These are phyloP conservation scores for Bombyx mori DNA, from an alignment of 1,140 invertebrate genomes.

Conservation along the genomic window DNA sequence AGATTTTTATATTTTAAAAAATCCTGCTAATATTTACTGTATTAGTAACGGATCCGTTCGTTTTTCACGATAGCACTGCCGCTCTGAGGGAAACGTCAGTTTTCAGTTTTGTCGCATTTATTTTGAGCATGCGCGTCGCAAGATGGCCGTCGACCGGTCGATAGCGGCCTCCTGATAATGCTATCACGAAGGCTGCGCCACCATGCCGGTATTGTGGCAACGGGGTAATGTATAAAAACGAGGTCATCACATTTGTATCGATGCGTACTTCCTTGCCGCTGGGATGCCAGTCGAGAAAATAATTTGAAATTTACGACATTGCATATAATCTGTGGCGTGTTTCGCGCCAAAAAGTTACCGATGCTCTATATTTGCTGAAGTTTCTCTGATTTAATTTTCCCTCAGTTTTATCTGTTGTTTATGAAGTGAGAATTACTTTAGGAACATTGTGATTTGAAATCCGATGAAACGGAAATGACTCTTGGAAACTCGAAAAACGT, in stretches of 20 bases:
- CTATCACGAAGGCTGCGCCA: conserved; percentile 47
- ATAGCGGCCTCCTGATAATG: conserved; percentile 41
- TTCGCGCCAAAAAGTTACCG: conserved; percentile 10
- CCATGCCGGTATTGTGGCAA: conserved; percentile 52
- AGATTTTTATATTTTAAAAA: too few relatives aligned
- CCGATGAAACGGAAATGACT: too few relatives aligned
- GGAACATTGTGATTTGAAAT: too few relatives aligned
- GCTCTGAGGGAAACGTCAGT: conserved; percentile 34
- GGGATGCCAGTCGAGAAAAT: conserved; percentile 29
- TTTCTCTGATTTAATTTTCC: too few relatives aligned
- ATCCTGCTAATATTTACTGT: conserved; percentile 10
- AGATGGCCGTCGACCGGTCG: conserved; percentile 42
- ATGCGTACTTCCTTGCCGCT: conserved; percentile 39
- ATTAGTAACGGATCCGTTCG: conserved; percentile 7
- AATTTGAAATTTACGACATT: not conserved
- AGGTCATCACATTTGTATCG: conserved; percentile 56
- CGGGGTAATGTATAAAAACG: conserved; percentile 54
- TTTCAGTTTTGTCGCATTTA: conserved; percentile 31
- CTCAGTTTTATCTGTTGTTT: too few relatives aligned
- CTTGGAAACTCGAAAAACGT: too few relatives aligned
- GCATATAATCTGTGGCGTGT: conserved; percentile 1
- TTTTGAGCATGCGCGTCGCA: conserved; percentile 37
- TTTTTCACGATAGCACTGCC: not conserved
- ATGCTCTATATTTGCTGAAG: not conserved
- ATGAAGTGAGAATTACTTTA: too few relatives aligned